Conservation (phyloP, 2,113 vertebrate species). For the Zapus hudsonius region DNA sequence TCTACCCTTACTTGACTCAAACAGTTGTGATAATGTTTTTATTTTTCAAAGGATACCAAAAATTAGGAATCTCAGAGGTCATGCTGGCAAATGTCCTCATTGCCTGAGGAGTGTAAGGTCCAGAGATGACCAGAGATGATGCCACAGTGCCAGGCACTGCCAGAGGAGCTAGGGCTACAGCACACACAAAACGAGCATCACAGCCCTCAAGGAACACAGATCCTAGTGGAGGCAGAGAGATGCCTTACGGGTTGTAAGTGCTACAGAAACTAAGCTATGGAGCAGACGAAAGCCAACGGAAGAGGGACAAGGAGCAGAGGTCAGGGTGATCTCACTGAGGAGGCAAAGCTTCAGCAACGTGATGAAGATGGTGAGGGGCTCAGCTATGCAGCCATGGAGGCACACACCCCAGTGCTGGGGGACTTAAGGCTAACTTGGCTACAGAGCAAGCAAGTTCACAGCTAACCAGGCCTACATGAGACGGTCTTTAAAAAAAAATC, state of each 20-base stretch:
- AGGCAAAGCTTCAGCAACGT: background rate
- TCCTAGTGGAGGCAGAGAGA: background rate
- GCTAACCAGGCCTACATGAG: background rate
- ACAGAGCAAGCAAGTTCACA: background rate
- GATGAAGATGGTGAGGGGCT: too few species aligned
- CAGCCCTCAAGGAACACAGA: background rate
- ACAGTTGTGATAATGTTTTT: background rate
- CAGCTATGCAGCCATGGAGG: background rate
- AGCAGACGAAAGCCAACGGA: background rate
- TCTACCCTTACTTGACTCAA: slow-evolving; percentile 16
- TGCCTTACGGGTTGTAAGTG: background rate
- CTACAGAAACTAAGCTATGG: background rate
- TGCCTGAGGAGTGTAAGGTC: slow-evolving; percentile 5
- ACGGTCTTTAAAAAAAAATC: too few species aligned
- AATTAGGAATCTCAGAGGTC: background rate
- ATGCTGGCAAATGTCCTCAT: background rate
- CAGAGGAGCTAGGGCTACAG: background rate
- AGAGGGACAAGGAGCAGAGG: background rate
- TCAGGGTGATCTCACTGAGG: background rate
- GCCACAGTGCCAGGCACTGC: background rate
- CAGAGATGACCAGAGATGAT: background rate
- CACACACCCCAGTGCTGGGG: background rate
- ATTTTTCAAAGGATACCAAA: slow-evolving; percentile 36
- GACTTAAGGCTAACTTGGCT: background rate
- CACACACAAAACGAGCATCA: background rate